Base-by-base conservation (phyloP, 1,140 invertebrate species). In the Augochlora pura region DNA sequence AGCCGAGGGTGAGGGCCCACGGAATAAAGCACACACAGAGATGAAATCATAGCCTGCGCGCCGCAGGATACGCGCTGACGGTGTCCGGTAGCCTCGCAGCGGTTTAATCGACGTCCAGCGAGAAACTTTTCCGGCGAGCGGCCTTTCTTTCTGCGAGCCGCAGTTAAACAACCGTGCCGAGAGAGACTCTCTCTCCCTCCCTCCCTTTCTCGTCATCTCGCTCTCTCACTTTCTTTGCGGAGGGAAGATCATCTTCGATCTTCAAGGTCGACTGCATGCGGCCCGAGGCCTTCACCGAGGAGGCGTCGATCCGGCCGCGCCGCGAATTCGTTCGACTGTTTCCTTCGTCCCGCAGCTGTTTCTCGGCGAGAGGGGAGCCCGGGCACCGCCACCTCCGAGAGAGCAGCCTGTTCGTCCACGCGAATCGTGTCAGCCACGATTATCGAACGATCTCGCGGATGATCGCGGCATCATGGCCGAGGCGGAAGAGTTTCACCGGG, bases 251-350 rank as follows among this genome's bases (percentile, higher is more conserved):
- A 85, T 86, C 83, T 70, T 82, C 80, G 85, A 86, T 83, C 76
- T 72, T 77, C 85, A 86, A 86, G 85, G 85, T 76, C 85, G 85
- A 83, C 85, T 68, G 83, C 80, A 82, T 85, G 83, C 73, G 64
- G 80, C 83, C 85, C 85, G 84, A 82, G 84, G 77, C 80, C 73
- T 80, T 69, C 85, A 77, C 42, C 80, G 85, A 72, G 83, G 63
- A 82, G 80, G 81, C 80, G 85, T 83, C 81, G 81, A 81, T 83
- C 66, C 60, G 78, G 32, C 82, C 68, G 67, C 42, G 12, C 63
- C 63, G 78, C 75, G 79, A 87, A 80, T 83, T 87, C 83, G 83
- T 87, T 87, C 85, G 80, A 83, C 83, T 87, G 86, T 87, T 87
- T 87, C 77, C 67, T 71, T 78, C 84, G 79, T 68, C 63, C 77